Percentiles rank a stretch among this genome's conserved stretches.
phyloP scores from a whole-genome alignment of 2,888 invertebrate genomes.

The Drosophila bunnanda region DNA sequence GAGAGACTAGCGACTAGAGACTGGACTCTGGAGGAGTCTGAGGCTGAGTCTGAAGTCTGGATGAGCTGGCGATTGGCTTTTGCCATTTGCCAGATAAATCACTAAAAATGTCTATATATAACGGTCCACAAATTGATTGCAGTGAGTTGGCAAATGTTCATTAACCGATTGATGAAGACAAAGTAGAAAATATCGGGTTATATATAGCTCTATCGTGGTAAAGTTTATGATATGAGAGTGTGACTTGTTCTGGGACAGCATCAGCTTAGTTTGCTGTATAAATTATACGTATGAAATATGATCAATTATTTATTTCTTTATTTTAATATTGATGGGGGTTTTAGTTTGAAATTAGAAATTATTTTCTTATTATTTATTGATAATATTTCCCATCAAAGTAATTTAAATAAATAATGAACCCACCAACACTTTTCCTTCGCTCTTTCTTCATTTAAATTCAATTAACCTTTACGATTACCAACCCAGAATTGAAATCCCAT shows the following conservation, averaged over 20 bases:
- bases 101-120: slow-evolving; percentile 43
- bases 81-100: slow-evolving; percentile 40
- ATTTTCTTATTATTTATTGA: background rate
- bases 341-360: background rate
- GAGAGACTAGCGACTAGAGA: background rate
- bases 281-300: background rate
- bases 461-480: slow-evolving; percentile 26
- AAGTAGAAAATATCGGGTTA: slow-evolving; percentile 6
- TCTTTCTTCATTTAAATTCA: slow-evolving; percentile 19
- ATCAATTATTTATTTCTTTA: background rate
- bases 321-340: background rate
- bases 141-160: slow-evolving; percentile 26
- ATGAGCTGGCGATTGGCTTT: slow-evolving; percentile 38
- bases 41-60: slow-evolving; percentile 3
- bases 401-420: background rate
- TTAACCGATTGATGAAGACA: slow-evolving; percentile 34
- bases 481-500: slow-evolving; percentile 13
- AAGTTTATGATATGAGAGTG: background rate
- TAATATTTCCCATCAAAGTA: background rate
- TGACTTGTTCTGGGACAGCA: background rate
- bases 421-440: background rate
- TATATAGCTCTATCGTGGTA: background rate
- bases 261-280: background rate
- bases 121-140: slow-evolving; percentile 33
- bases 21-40: background rate